Conservation (phyloP, 2,888 invertebrate genomes). For the Aspidapion aeneum region DNA sequence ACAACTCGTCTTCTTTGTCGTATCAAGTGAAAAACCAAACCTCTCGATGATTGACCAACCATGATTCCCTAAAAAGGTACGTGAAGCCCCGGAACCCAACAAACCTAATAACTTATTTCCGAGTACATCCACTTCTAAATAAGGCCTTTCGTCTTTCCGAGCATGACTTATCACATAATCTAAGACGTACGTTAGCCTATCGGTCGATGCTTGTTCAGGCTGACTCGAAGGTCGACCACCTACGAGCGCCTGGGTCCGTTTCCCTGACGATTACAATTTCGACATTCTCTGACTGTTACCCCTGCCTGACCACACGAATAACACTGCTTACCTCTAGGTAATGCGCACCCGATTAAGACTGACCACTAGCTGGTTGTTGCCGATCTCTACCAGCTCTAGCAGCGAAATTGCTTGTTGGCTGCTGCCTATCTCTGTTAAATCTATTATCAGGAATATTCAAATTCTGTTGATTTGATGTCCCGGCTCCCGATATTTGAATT, state of each 20-base stretch:
- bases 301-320: too few species aligned
- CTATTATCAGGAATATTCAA: too few species aligned
- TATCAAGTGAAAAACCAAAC: too few species aligned
- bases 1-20: neutral
- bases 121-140: constrained; percentile 1
- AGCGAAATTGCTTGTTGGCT: too few species aligned
- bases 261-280: neutral
- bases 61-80: neutral
- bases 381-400: too few species aligned
- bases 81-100: neutral
- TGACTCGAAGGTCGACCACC: neutral
- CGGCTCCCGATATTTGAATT: too few species aligned
- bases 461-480: too few species aligned
- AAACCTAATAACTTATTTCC: neutral
- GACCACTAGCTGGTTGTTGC: too few species aligned
- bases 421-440: too few species aligned
- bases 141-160: neutral
- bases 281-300: constrained; percentile 3
- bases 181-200: neutral
- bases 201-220: neutral
- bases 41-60: neutral
- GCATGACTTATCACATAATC: neutral
- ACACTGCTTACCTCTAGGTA: too few species aligned
- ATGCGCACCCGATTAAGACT: too few species aligned
- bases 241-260: neutral